Evolutionary conservation across 2,113 vertebrate genomes (phyloP), one percentile per base, ranked within the genome.

Genomic region (Anolis sagrei): DNA sequence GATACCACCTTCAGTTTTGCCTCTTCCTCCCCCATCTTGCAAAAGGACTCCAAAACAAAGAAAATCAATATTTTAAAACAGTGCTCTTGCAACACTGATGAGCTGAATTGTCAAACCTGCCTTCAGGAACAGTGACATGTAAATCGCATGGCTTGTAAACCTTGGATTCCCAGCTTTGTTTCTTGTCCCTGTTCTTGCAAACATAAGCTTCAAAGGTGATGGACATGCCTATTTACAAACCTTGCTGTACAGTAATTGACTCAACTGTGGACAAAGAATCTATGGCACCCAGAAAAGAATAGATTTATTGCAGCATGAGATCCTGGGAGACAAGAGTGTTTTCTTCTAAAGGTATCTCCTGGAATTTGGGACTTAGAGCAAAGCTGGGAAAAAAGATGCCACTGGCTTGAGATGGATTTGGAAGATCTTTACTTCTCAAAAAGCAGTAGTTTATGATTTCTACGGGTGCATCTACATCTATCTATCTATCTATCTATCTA

Each of bases 31-130:
- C 49, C 25, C 8, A 25, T 34, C 44, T 21, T 54, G 21, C 73
- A 93, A 85, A 88, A 1, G 32, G 5, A 7, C 82, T 82, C 74
- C 16, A 36, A 77, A 11, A 13, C 61, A 19, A 76, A 51, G 61
- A 61, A 75, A 69, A 23, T 27, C 69, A 70, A 25, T 0, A 2
- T 14, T 36, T 34, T 64, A 82, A 14, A 32, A 5, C 21, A 7
- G 1, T 32, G 21, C 11, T 79, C 18, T 29, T 81, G 29, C n/a
- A 2, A 32, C n/a, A 13, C 3, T 58, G 81, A 11, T 58, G 23
- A 25, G 25, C 69, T 14, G 18, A 51, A 1, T 18, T 76, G 29
- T 44, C 11, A 85, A 83, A 74, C 68, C 0, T 44, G 1, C 25
- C 25, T 16, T 86, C 81, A 9, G 72, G 2, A 11, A 49, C 66